Conservation (phyloP, 2,797 vertebrate genomes). For the Notamacropus eugenii region DNA sequence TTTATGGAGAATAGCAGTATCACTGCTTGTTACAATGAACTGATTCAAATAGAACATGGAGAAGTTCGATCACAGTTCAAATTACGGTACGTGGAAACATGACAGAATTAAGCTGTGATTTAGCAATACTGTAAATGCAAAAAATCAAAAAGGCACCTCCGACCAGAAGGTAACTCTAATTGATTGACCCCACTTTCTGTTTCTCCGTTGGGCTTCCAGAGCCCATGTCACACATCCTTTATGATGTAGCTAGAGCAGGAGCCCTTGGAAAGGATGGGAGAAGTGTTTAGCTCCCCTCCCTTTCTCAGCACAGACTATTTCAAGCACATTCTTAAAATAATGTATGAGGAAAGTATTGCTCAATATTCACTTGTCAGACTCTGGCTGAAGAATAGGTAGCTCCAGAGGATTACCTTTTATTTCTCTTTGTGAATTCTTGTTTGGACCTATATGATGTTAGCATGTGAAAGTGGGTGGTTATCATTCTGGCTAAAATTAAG, state of each 20-base stretch:
- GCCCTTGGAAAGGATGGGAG: not conserved
- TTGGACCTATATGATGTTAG: not conserved
- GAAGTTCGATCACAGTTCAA: slow-evolving; percentile 97
- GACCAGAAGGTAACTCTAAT: not conserved
- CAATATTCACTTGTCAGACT: slow-evolving; percentile 41
- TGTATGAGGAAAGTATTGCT: slow-evolving; percentile 30
- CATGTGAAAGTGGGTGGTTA: not conserved
- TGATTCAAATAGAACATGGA: slow-evolving; percentile 94
- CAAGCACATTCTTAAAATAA: slow-evolving; percentile 46
- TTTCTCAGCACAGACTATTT: slow-evolving; percentile 50
- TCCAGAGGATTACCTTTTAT: slow-evolving; percentile 47
- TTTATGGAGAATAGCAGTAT: slow-evolving; percentile 94
- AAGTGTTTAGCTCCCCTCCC: slow-evolving; percentile 40
- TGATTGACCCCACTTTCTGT: not conserved
- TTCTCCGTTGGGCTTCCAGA: not conserved
- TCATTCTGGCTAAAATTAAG: not conserved
- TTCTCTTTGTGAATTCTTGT: slow-evolving; percentile 39
- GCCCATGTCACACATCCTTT: not conserved
- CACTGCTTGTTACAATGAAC: slow-evolving; percentile 95
- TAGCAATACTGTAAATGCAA: slow-evolving; percentile 3
- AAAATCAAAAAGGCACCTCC: not conserved
- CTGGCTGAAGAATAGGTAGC: slow-evolving; percentile 37
- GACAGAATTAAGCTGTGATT: not conserved
- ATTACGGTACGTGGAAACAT: slow-evolving; percentile 90
- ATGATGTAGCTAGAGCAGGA: not conserved